Conservation (phyloP, 2,888 invertebrate species). For the Amphimallon solstitiale region DNA sequence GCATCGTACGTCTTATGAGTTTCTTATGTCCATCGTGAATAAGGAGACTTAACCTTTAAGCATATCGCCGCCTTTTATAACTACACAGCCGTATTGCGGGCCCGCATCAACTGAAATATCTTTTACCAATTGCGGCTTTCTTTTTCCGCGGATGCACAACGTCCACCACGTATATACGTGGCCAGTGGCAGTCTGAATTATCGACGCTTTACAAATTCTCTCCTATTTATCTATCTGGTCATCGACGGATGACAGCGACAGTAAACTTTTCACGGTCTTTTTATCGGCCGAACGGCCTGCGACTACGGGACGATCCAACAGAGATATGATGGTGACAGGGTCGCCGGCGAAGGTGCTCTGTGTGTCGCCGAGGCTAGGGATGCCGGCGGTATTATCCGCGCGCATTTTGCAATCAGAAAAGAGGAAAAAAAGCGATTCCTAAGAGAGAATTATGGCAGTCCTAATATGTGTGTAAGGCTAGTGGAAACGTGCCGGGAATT, state of each 20-base stretch:
- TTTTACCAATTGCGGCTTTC: background rate
- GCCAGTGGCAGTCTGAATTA: constrained; percentile 18
- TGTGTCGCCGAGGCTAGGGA: background rate
- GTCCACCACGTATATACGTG: background rate
- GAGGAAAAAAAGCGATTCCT: no score
- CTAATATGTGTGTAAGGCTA: constrained; percentile 33
- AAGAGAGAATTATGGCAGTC: constrained; percentile 23
- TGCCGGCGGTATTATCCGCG: no score
- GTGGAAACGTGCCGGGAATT: constrained; percentile 31
- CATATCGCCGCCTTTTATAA: no score
- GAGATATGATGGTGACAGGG: constrained; percentile 22
- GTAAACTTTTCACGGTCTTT: constrained; percentile 19
- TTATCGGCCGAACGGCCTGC: background rate
- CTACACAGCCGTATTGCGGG: no score
- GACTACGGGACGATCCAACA: constrained; percentile 24
- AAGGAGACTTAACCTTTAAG: no score
- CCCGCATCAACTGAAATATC: no score
- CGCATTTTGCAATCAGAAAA: background rate
- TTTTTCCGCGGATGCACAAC: no score
- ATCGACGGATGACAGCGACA: constrained; percentile 24
- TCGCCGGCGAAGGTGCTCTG: background rate
- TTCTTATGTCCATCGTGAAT: no score
- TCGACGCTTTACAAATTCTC: constrained; percentile 32
- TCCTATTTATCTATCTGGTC: constrained; percentile 30
- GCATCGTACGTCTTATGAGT: no score